Evolutionary conservation across 53 echinoderm and acorn worm species (phyloP).

Genomic region (Zoroaster sp.): DNA sequence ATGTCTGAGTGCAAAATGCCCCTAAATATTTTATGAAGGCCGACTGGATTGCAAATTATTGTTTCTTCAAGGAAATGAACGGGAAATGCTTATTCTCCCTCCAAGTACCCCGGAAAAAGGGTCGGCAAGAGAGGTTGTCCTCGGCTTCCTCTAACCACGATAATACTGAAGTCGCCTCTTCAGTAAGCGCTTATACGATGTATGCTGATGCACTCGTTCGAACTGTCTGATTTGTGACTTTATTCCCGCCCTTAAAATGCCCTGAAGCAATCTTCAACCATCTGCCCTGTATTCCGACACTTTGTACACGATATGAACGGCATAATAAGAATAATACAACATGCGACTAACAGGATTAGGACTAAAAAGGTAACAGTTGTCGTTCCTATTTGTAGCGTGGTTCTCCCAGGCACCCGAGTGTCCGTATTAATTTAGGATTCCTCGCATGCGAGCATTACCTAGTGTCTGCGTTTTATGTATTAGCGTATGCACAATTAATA

Average conservation of each 20-base stretch:
- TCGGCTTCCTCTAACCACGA: neutral
- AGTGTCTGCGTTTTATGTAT: neutral
- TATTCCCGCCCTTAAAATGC: neutral
- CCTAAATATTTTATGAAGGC: neutral
- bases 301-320: neutral
- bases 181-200: neutral
- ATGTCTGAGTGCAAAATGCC: neutral
- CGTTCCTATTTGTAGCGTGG: neutral
- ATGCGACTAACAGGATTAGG: conserved; percentile 16
- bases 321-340: neutral
- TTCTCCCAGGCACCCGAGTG: neutral
- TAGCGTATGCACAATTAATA: neutral
- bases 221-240: neutral
- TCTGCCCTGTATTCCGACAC: neutral
- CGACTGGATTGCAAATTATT: neutral
- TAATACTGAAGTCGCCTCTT: neutral
- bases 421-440: neutral
- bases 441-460: neutral
- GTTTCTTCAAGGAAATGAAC: neutral
- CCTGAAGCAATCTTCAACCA: neutral
- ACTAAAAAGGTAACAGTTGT: conserved; percentile 21
- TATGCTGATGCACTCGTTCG: neutral
- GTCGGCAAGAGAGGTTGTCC: neutral
- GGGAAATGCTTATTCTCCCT: neutral
- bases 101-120: neutral